Percentiles rank a stretch among this genome's conserved stretches.
These are phyloP conservation scores for Diplodus puntazzo DNA, from an alignment of 2,797 vertebrate genomes.

Conservation along the genomic window DNA sequence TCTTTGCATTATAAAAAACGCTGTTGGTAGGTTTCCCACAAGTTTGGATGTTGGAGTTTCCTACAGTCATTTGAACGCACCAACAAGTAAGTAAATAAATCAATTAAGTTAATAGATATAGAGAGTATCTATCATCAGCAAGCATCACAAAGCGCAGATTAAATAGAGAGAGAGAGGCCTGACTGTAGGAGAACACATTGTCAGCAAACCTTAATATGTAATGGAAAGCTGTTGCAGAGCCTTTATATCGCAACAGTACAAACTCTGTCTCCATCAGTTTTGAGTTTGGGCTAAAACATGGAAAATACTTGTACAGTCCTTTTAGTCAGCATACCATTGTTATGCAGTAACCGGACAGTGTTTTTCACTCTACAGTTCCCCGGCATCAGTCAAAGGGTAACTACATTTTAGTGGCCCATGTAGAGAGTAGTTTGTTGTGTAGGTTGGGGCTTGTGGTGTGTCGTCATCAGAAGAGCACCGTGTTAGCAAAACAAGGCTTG, in stretches of 20 bases:
- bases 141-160: background rate
- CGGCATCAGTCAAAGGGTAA: conserved; percentile 67
- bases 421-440: conserved; percentile 43
- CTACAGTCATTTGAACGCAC: conserved; percentile 1
- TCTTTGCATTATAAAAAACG: background rate
- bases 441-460: conserved; percentile 39
- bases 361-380: conserved; percentile 66
- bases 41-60: conserved; percentile 3
- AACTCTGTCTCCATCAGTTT: background rate
- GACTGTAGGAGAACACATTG: background rate
- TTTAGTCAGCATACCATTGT: conserved; percentile 1
- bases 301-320: background rate
- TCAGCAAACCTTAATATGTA: background rate
- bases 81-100: conserved; percentile 18
- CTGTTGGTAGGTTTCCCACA: background rate
- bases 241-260: background rate
- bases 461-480: conserved; percentile 33
- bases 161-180: background rate
- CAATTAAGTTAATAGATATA: background rate
- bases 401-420: conserved; percentile 19
- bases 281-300: conserved; percentile 64
- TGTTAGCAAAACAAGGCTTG: conserved; percentile 30
- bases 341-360: conserved; percentile 33
- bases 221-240: background rate
- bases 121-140: too few relatives aligned